These are phyloP conservation scores for Halichoerus grypus DNA, from an alignment of 2,113 vertebrate genomes.

Conservation along the genomic window DNA sequence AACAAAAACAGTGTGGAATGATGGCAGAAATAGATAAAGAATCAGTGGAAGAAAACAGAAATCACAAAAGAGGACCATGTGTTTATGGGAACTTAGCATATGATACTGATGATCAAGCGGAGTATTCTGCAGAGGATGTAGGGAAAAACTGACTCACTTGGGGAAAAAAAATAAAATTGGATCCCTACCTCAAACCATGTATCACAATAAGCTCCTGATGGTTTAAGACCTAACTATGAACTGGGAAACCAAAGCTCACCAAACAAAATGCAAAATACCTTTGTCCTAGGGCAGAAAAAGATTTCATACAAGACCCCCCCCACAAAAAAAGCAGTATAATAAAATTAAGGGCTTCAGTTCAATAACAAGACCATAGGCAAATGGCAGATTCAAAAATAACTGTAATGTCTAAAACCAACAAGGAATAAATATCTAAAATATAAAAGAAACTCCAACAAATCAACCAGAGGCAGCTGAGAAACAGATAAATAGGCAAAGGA, in stretches of 20 bases:
- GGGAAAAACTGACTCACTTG: not conserved
- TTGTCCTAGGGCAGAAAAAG: not conserved
- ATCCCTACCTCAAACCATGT: slow-evolving; percentile 34
- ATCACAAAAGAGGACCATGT: not conserved
- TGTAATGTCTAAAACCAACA: not conserved
- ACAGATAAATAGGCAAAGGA: not conserved
- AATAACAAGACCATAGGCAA: not conserved
- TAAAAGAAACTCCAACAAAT: not conserved
- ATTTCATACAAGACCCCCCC: not conserved
- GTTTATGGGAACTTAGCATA: not conserved
- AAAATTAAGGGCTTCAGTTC: not conserved
- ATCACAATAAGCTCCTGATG: not conserved
- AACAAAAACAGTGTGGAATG: not conserved
- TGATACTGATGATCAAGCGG: accelerated
- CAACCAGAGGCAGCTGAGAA: not conserved
- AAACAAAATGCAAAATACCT: not conserved
- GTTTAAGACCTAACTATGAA: not conserved
- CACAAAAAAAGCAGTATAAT: not conserved
- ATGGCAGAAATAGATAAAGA: not conserved
- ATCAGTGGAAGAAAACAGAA: not conserved
- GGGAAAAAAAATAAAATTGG: accelerated
- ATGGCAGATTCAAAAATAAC: not conserved
- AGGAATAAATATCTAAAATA: not conserved
- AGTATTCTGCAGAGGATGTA: accelerated
- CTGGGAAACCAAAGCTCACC: not conserved